Evolutionary conservation across 2,113 vertebrate genomes (phyloP).

Genomic region (Anthoscopus minutus): DNA sequence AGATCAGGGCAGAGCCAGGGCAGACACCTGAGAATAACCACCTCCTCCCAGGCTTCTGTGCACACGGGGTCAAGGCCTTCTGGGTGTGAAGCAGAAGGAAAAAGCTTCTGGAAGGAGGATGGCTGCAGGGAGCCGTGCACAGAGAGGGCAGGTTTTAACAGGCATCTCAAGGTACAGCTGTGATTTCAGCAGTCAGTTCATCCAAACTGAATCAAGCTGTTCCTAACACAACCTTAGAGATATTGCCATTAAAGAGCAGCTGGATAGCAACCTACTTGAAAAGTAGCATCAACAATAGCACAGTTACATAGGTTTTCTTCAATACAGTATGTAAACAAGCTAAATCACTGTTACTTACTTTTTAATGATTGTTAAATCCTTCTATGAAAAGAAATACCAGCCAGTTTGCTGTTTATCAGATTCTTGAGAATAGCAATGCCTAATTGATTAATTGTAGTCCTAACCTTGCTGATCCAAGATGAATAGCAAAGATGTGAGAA

Average conservation of each 20-base stretch:
- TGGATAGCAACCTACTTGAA: not conserved
- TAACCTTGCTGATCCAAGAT: not conserved
- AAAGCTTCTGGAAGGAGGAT: not conserved
- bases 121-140: not conserved
- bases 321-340: not conserved
- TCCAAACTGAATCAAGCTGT: not conserved
- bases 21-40: not conserved
- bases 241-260: not conserved
- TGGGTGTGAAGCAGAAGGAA: not conserved
- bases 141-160: not conserved
- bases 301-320: not conserved
- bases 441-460: not conserved
- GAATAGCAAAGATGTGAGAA: not conserved
- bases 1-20: not conserved
- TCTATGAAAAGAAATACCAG: not conserved
- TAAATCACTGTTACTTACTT: not conserved
- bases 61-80: accelerated
- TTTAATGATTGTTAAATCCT: not conserved
- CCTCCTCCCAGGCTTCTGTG: not conserved
- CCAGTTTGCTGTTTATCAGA: not conserved
- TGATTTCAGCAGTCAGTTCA: not conserved
- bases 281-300: not conserved
- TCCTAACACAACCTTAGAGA: not conserved
- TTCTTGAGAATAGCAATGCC: not conserved
- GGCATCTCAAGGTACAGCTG: not conserved